Evolutionary conservation across 2,797 vertebrate species (phyloP).

Genomic region (Molossus molossus): DNA sequence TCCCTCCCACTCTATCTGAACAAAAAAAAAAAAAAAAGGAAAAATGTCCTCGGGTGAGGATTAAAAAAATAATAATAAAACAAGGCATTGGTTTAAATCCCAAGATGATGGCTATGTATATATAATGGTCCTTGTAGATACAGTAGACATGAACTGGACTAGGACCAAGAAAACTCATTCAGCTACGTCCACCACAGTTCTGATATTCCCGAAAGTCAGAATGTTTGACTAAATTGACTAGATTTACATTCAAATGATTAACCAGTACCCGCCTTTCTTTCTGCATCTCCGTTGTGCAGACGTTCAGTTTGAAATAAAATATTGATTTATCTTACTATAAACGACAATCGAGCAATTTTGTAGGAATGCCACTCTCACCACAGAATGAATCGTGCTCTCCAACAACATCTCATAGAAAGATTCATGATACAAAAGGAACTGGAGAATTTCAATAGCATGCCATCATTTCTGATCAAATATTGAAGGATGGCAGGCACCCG

Average conservation of each 20-base stretch:
- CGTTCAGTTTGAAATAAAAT: slow-evolving; percentile 37
- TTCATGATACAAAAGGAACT: slow-evolving; percentile 45
- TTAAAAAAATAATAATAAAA: too few species aligned
- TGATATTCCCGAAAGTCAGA: neutral
- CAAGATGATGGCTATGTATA: neutral
- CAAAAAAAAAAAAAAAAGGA: too few species aligned
- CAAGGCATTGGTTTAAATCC: neutral
- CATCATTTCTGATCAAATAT: slow-evolving; percentile 50
- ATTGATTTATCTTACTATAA: slow-evolving; percentile 8
- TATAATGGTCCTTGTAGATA: neutral
- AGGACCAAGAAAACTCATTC: neutral
- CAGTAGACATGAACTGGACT: neutral
- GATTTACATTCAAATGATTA: slow-evolving; percentile 41
- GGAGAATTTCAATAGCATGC: neutral
- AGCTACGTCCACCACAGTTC: neutral
- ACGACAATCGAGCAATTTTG: neutral
- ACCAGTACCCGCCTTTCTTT: neutral
- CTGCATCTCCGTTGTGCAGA: neutral
- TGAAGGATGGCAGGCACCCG: neutral
- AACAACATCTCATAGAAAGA: neutral
- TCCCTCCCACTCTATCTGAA: too few species aligned
- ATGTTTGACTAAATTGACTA: neutral
- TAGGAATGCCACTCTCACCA: neutral
- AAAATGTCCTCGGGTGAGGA: too few species aligned
- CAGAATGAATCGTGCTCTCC: neutral